Percentiles rank a stretch among this genome's conserved stretches.
Evolutionary conservation across 2,888 invertebrate genomes (phyloP).

Genomic region (Zelleria hepariella): DNA sequence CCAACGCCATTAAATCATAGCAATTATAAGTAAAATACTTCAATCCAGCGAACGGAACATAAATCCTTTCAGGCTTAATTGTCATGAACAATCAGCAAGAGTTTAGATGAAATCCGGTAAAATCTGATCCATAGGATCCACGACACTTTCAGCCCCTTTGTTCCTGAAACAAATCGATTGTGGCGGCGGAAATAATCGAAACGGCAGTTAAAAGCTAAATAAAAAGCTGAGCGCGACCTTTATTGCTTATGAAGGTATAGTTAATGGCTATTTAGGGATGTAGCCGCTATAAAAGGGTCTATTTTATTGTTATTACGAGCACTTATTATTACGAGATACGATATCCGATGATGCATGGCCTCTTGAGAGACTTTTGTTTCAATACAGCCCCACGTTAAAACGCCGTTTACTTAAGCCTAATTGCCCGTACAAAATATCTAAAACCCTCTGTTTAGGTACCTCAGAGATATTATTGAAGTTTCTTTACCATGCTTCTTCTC

Average conservation of each 20-base stretch:
- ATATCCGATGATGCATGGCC: not conserved
- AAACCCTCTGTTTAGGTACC: no score
- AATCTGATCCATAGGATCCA: not conserved
- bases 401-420: not conserved
- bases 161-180: not conserved
- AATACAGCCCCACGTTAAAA: not conserved
- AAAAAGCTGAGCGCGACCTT: conserved; percentile 5
- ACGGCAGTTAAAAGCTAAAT: not conserved
- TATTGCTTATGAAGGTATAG: conserved; percentile 13
- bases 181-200: not conserved
- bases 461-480: no score
- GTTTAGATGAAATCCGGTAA: no score
- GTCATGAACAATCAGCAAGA: no score
- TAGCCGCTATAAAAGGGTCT: conserved; percentile 25
- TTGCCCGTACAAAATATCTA: no score
- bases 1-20: no score
- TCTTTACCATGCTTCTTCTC: no score
- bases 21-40: no score
- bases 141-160: not conserved
- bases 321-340: not conserved
- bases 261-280: conserved; percentile 11
- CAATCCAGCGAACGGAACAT: no score
- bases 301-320: conserved; percentile 26
- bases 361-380: not conserved
- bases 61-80: no score